These are phyloP conservation scores for Archegozetes longisetosus DNA, from an alignment of 1,140 invertebrate species.

Conservation along the genomic window DNA sequence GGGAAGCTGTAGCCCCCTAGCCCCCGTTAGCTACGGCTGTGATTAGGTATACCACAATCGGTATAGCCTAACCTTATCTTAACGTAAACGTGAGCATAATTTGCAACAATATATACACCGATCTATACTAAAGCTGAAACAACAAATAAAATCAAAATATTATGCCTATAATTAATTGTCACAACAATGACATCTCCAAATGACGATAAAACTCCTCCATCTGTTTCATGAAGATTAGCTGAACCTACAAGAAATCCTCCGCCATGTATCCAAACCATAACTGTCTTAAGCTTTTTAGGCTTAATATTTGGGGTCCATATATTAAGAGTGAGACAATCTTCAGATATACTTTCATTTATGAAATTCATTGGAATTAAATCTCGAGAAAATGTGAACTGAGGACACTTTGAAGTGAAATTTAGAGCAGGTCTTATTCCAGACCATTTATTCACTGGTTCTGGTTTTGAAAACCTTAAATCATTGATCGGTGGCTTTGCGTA, in stretches of 20 bases:
- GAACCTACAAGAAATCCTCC: slow-evolving; percentile 87
- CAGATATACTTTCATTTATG: slow-evolving; percentile 62
- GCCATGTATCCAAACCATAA: slow-evolving; percentile 36
- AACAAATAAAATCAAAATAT: no score
- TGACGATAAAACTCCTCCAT: slow-evolving; percentile 63
- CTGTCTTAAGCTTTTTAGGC: slow-evolving; percentile 15
- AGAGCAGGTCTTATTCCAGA: slow-evolving; percentile 39
- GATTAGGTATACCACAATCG: no score
- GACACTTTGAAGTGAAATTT: slow-evolving; percentile 10
- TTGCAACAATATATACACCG: no score
- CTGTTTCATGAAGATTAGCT: slow-evolving; percentile 63
- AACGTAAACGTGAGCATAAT: no score
- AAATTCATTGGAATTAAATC: slow-evolving; percentile 1
- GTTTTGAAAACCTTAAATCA: slow-evolving; percentile 66
- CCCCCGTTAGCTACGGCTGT: no score
- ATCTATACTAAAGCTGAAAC: no score
- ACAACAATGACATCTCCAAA: slow-evolving; percentile 84
- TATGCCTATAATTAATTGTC: slow-evolving; percentile 78
- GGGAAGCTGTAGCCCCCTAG: no score
- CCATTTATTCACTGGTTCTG: slow-evolving; percentile 69
- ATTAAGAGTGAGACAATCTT: slow-evolving; percentile 94
- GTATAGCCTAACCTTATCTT: no score
- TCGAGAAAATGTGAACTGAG: slow-evolving; percentile 6
- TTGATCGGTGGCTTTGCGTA: slow-evolving; percentile 81
- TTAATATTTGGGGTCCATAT: slow-evolving; percentile 50